These are phyloP conservation scores for Chymomyza procnemis DNA, from an alignment of 2,888 invertebrate species.

Conservation along the genomic window DNA sequence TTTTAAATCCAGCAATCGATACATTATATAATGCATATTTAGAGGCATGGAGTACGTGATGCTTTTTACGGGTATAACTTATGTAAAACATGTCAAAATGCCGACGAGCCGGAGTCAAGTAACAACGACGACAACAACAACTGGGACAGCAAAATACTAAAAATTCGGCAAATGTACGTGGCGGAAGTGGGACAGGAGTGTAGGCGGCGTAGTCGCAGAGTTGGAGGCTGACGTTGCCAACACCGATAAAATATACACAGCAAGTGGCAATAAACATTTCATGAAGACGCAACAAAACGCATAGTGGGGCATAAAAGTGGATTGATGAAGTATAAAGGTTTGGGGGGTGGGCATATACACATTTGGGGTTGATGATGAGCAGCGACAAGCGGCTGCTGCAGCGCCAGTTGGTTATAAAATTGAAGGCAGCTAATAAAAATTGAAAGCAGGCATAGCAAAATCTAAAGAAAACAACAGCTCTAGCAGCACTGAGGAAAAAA, in stretches of 20 bases:
- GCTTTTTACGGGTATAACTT: conserved; percentile 38
- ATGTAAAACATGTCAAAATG: conserved; percentile 46
- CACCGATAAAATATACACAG: conserved; percentile 45
- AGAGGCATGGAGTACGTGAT: conserved; percentile 42
- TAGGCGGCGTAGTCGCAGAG: too few species aligned
- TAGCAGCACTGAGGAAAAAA: conserved; percentile 10
- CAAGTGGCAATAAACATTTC: conserved; percentile 61
- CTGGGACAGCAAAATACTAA: conserved; percentile 5
- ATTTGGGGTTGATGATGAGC: background rate
- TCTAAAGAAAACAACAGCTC: conserved; percentile 29
- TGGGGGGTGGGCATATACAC: background rate
- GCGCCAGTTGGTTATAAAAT: conserved; percentile 46
- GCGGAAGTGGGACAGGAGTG: conserved; percentile 11
- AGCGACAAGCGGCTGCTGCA: background rate
- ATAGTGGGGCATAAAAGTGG: conserved; percentile 46
- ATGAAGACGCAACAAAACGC: conserved; percentile 57
- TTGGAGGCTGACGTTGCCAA: background rate
- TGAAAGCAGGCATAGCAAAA: conserved; percentile 37
- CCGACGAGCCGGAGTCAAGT: background rate
- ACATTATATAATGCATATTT: conserved; percentile 9
- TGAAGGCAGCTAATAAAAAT: conserved; percentile 58
- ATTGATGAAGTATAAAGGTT: conserved; percentile 30
- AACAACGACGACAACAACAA: background rate
- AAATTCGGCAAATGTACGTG: conserved; percentile 8
- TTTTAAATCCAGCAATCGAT: background rate